Evolutionary conservation across 2,888 invertebrate genomes (phyloP).

Genomic region (Drosophila basisetae): DNA sequence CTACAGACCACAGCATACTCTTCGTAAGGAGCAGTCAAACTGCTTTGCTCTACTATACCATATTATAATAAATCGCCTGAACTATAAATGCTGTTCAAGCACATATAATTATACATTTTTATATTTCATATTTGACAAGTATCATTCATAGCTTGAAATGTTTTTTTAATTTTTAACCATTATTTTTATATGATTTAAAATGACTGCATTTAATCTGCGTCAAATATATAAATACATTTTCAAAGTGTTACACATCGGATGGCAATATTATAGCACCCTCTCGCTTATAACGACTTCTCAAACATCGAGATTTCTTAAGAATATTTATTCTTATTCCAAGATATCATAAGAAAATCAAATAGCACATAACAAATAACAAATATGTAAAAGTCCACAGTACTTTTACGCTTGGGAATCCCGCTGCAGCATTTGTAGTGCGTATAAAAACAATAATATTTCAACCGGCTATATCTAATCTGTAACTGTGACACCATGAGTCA

Average conservation of each 20-base stretch:
- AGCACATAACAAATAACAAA: neutral
- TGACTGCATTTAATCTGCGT: neutral
- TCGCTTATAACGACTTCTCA: neutral
- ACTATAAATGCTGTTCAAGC: neutral
- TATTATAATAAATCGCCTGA: neutral
- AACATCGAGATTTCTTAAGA: neutral
- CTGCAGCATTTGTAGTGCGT: slow-evolving; percentile 1
- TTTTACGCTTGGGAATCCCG: slow-evolving; percentile 6
- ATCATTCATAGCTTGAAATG: neutral
- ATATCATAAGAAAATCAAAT: neutral
- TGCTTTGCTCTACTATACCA: neutral
- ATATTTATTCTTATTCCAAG: neutral
- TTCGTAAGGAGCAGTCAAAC: neutral
- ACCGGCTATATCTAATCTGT: slow-evolving; percentile 37
- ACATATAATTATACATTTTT: neutral
- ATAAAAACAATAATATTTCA: slow-evolving; percentile 6
- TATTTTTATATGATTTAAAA: neutral
- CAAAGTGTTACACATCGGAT: neutral
- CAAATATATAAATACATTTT: neutral
- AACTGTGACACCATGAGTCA: slow-evolving; percentile 42
- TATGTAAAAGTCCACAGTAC: neutral
- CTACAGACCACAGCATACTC: neutral
- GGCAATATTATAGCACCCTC: neutral
- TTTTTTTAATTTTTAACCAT: neutral
- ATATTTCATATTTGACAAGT: neutral